Percentiles rank a stretch among this genome's conserved stretches.
These are phyloP conservation scores for Calypte anna DNA, from an alignment of 2,113 vertebrate genomes.

Conservation along the genomic window DNA sequence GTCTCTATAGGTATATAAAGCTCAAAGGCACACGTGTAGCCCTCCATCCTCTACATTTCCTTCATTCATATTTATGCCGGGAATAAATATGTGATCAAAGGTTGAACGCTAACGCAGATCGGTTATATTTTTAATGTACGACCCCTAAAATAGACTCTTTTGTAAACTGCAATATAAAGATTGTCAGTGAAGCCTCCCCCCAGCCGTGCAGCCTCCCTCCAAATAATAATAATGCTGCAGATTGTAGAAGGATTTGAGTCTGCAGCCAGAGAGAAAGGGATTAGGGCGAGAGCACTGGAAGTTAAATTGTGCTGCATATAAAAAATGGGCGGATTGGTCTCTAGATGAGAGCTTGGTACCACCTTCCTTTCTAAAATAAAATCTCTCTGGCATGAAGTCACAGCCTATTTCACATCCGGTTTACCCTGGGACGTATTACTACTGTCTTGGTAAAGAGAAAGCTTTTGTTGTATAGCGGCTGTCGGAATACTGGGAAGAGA, in stretches of 20 bases:
- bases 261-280: conserved; percentile 83
- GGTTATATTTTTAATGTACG: conserved; percentile 26
- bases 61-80: conserved; percentile 54
- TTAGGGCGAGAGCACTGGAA: conserved; percentile 88
- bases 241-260: conserved; percentile 88
- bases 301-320: conserved; percentile 95
- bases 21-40: background rate
- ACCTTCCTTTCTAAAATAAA: conserved; percentile 92
- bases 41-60: conserved; percentile 1
- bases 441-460: conserved; percentile 83
- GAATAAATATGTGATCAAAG: conserved; percentile 49
- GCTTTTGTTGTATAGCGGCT: conserved; percentile 79
- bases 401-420: conserved; percentile 90
- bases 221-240: conserved; percentile 67
- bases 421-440: conserved; percentile 85
- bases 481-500: conserved; percentile 62
- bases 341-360: conserved; percentile 87
- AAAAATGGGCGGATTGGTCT: conserved; percentile 92
- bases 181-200: background rate
- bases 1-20: background rate
- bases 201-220: background rate
- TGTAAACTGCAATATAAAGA: conserved; percentile 13
- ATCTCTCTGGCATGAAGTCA: conserved; percentile 89
- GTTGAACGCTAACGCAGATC: background rate
- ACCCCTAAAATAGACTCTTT: conserved; percentile 47